Base-by-base conservation (phyloP, 2,888 invertebrate genomes). In the Brenthis hecate region DNA sequence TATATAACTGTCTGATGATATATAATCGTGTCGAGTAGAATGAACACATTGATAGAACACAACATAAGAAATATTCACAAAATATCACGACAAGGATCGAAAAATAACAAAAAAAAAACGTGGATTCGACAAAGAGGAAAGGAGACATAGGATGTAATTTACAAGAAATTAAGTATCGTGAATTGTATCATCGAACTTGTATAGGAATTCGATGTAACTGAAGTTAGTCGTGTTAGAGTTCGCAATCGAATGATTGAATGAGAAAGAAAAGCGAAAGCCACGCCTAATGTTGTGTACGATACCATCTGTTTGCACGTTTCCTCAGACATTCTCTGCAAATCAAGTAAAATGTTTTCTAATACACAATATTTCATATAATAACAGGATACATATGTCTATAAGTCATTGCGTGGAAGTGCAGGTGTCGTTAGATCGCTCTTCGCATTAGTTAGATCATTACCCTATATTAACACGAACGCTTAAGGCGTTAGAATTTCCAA, bases 281-380 rank as follows among this genome's bases (percentile, higher is more conserved):
- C 92, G 91, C 91, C 92, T 92, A 92, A 82, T 84, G 80, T 80
- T 84, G 81, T 81, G 87, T 92, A 92, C 91, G 84, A 88, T 96
- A 96, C 96, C 96, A 96, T 95, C 93, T 95, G 95, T 95, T 96
- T 96, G 95, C 95, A 95, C 94, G 95, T 94, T 94, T 96, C 96
- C 94, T 96, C 95, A 94, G 95, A 95, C 95, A 95, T 95, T 95
- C 94, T 95, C 96, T 96, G 96, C 94, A 95, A 95, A 95, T 92
- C 88, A 94, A 94, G 94, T 91, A 91, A 91, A 90, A 89, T 86
- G 80, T 84, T 83, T 77, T 80, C 85, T 81, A 85, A 85, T 86
- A 84, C 85, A 89, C 82, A 84, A 78, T 81, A 69, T 68, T 70
- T 72, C 57, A 72, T 60, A 72, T 62, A 61, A 50, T 67, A 54